Conservation (phyloP, 1,140 invertebrate genomes). For the Drosophila azteca region DNA sequence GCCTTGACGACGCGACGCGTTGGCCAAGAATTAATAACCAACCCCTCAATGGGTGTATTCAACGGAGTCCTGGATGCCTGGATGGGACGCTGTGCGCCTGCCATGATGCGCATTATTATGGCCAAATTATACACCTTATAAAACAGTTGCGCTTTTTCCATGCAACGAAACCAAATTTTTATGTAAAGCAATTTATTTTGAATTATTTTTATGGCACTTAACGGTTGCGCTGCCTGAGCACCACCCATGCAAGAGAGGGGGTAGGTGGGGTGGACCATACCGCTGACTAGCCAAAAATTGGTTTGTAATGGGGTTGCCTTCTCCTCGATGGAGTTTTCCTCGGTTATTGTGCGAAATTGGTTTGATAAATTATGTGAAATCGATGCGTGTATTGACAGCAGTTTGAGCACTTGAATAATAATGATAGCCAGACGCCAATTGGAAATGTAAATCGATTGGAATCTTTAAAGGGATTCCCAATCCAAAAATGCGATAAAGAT, state of each 20-base stretch:
- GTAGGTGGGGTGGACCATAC: not conserved
- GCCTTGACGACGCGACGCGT: conserved; percentile 42
- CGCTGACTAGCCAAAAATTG: conserved; percentile 47
- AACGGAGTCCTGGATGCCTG: no score
- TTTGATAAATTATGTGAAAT: conserved; percentile 46
- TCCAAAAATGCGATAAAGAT: not conserved
- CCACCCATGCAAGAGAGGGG: conserved; percentile 9
- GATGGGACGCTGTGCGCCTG: conserved; percentile 20
- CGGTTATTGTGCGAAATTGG: conserved; percentile 12
- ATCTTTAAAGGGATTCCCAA: not conserved
- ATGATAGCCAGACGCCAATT: not conserved
- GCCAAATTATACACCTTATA: conserved; percentile 81
- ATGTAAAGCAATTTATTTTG: conserved; percentile 83
- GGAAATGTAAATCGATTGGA: not conserved
- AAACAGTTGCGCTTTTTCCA: conserved; percentile 62
- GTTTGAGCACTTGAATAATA: conserved; percentile 3
- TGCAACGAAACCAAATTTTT: conserved; percentile 65
- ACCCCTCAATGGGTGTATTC: conserved; percentile 29
- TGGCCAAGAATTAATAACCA: conserved; percentile 72
- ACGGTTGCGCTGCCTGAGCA: conserved; percentile 49
- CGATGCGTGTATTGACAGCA: conserved; percentile 29
- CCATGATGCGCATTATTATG: conserved; percentile 83
- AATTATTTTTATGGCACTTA: conserved; percentile 83
- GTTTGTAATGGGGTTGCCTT: conserved; percentile 20
- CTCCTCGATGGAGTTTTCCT: not conserved